Base-by-base conservation (phyloP, 2,888 invertebrate genomes). In the Dusona sp. region DNA sequence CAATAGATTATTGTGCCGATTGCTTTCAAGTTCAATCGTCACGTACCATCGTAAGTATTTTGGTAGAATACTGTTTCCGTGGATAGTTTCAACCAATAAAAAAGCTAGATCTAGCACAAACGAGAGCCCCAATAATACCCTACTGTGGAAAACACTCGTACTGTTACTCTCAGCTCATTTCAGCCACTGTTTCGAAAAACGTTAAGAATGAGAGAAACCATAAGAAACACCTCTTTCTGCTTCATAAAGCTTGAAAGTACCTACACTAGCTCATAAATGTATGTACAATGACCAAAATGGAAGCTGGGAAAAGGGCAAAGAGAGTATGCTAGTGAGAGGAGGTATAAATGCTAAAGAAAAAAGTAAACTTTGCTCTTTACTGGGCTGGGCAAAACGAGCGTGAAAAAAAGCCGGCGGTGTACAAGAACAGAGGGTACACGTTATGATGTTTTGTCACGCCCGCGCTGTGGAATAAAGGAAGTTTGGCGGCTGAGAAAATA, bases 311-410 rank as follows among this genome's bases (percentile, higher is more conserved):
- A 64, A 51, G 33, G 9, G 57, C 42, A 74, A 75, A 45, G 70
- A 77, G 77, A 64, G 19, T 79, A 42, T n/a, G 48, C 25, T n/a
- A 45, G 45, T 45, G 74, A 45, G 65, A 65, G 77, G 25, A 70
- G 38, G 77, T 57, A 78, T 67, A 86, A 74, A 75, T 67, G 79
- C 57, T 42, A 36, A 65, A 82, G 85, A 74, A 79, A 74, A 81
- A 81, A 81, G 64, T 45, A 82, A 85, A 85, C 74, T 85, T 85
- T 85, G 82, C 85, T 85, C 85, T 85, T 85, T 85, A 73, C 82
- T 36, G 33, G 29, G 70, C 77, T 72, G 19, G 48, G 65, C 61
- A 72, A 79, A 86, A 79, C 75, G 83, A 77, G 83, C 65, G 79
- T 36, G 79, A 83, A 73, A 78, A 70, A 83, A 79, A 83, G 64